Base-by-base conservation (phyloP, 2,888 invertebrate species). In the Herminia tarsipennalis region DNA sequence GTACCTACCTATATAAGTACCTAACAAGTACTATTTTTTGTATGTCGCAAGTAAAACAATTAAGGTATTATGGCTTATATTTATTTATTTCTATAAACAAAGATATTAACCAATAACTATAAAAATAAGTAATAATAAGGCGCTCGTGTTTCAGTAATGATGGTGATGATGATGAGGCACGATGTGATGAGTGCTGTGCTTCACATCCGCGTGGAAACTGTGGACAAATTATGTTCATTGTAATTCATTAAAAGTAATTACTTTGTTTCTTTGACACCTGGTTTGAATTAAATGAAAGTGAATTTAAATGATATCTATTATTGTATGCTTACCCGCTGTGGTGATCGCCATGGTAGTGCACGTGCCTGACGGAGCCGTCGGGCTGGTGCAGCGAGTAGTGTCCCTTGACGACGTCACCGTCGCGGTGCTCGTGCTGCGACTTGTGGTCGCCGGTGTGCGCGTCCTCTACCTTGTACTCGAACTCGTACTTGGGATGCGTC, bases 361-460 rank as follows among this genome's bases (percentile, higher is more conserved):
- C 92, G 16, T 87, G 83, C 56, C 92, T 84, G 53, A 86, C 69
- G 56, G 91, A 91, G 39, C 92, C 92, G 43, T 88, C 92, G 20
- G 92, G 86, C 56, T 92, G 81, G 45, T 90, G 88, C 18, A 92
- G 76, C 5, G 69, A 62, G 66, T 73, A 76, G 40, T 75, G 59
- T 10, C 76, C 76, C 41, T 76, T 35, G 34, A 33, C 34, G 24
- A 35, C 22, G 34, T 35, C 24, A 3, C 22, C 24, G 14, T 35
- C 34, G 34, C 22, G 34, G 1, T 24, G 22, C 24, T 92, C 92
- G 47, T 90, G 88, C 69, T 91, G 91, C 17, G 81, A 77, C 72
- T 92, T 92, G 65, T 84, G 78, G 70, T 93, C 92, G 6, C 92
- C 90, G 17, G 92, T 93, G 69, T 92, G 90, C 6, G 81, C 76